Conservation (phyloP, 2,888 invertebrate genomes). For the Agapostemon virescens region DNA sequence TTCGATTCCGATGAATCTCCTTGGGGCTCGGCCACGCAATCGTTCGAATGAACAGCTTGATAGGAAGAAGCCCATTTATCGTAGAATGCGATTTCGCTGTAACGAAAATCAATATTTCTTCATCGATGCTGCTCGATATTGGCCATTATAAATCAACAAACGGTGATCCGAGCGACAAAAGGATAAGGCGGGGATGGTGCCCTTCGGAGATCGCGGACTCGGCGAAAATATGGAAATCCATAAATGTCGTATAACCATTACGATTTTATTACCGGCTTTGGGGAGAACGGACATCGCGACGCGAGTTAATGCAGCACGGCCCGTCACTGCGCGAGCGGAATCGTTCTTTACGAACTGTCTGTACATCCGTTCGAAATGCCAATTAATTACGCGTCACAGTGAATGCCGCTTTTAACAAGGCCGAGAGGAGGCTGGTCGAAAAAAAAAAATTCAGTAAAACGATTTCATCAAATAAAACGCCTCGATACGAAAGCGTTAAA, state of each 20-base stretch:
- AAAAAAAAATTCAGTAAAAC: neutral
- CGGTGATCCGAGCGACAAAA: neutral
- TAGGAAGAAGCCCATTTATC: neutral
- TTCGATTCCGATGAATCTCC: neutral
- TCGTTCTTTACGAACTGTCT: neutral
- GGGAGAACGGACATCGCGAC: conserved; percentile 16
- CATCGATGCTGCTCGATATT: neutral
- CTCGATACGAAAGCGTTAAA: neutral
- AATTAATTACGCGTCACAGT: conserved; percentile 22
- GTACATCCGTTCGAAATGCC: conserved; percentile 1
- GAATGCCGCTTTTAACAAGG: neutral
- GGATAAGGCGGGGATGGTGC: neutral
- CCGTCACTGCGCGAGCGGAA: neutral
- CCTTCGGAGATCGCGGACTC: conserved; percentile 5
- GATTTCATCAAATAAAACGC: neutral
- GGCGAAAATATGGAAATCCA: conserved; percentile 17
- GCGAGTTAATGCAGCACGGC: conserved; percentile 5
- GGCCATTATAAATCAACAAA: conserved; percentile 25
- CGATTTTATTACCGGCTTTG: conserved; percentile 22
- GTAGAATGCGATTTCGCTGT: neutral
- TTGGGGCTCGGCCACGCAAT: neutral
- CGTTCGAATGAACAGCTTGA: neutral
- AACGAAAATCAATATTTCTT: conserved; percentile 11
- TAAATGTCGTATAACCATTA: conserved; percentile 21
- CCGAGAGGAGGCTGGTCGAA: neutral